A percentile compares a stretch with the other conserved stretches of the same genome.
Evolutionary conservation across 2,113 vertebrate species (phyloP).

Genomic region (Dicaeum eximium): DNA sequence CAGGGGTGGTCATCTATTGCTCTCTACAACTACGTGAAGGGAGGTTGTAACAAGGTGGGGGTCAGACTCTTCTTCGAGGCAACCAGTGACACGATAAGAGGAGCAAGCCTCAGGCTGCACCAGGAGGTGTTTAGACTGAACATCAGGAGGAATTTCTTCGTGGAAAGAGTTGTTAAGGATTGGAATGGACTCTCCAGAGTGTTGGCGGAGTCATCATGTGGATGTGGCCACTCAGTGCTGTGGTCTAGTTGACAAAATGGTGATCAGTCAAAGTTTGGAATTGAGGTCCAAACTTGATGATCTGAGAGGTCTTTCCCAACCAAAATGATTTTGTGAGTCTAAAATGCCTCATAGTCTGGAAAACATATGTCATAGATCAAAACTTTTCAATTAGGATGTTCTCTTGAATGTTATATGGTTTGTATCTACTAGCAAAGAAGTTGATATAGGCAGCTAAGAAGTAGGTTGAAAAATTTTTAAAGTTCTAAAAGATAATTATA

Average conservation of each 20-base stretch:
- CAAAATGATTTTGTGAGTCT: neutral
- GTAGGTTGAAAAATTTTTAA: neutral
- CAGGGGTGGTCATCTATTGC: neutral
- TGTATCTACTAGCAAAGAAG: neutral
- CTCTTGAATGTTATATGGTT: neutral
- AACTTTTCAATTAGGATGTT: neutral
- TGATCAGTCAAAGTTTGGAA: neutral
- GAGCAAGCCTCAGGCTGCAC: neutral
- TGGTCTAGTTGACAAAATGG: neutral
- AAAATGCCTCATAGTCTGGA: neutral
- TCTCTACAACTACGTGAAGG: neutral
- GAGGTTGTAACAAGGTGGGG: neutral
- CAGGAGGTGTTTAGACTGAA: neutral
- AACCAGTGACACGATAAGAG: neutral
- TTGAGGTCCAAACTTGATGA: too few species aligned
- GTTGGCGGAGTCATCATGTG: too few species aligned
- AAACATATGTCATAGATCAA: neutral
- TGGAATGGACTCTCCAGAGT: neutral
- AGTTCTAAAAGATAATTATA: neutral
- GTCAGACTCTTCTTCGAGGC: neutral
- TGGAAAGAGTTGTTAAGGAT: neutral
- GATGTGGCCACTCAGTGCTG: neutral
- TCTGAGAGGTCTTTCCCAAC: neutral
- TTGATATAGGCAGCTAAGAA: neutral
- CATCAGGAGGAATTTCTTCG: neutral